These are phyloP conservation scores for Polietes domitor DNA, from an alignment of 2,888 invertebrate genomes.

Conservation along the genomic window DNA sequence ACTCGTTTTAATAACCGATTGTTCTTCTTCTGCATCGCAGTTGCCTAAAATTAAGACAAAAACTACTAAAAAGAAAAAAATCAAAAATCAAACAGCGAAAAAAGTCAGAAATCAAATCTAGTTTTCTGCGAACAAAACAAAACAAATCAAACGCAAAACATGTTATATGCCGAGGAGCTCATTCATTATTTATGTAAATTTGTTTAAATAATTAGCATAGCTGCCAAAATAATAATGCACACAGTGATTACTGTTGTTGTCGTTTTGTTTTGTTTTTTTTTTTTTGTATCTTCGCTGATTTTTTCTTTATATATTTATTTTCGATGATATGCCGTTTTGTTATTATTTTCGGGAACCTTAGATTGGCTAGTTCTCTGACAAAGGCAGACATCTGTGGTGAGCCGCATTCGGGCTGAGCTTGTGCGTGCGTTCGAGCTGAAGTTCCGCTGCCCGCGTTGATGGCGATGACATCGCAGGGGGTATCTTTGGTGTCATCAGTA, in stretches of 20 bases:
- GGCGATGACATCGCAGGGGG: not conserved
- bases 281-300: not conserved
- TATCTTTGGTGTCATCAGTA: conserved; percentile 20
- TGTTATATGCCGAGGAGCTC: conserved; percentile 18
- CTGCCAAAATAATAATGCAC: conserved; percentile 23
- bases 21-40: conserved; percentile 12
- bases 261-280: not conserved
- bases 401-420: no score
- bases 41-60: conserved; percentile 2
- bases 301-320: not conserved
- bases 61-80: conserved; percentile 17
- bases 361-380: not conserved
- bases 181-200: conserved; percentile 60
- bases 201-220: conserved; percentile 43
- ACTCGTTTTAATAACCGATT: conserved; percentile 1
- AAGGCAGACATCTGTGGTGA: conserved; percentile 4
- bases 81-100: conserved; percentile 1
- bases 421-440: not conserved
- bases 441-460: not conserved
- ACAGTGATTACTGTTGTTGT: conserved; percentile 10
- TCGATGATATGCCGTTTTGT: not conserved
- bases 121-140: conserved; percentile 23
- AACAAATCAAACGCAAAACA: conserved; percentile 38
- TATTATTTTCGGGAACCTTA: no score
- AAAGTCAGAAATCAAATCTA: conserved; percentile 3